Percentiles rank a stretch among this genome's conserved stretches.
Evolutionary conservation across 2,888 invertebrate species (phyloP).

Genomic region (Argynnis bischoffii): DNA sequence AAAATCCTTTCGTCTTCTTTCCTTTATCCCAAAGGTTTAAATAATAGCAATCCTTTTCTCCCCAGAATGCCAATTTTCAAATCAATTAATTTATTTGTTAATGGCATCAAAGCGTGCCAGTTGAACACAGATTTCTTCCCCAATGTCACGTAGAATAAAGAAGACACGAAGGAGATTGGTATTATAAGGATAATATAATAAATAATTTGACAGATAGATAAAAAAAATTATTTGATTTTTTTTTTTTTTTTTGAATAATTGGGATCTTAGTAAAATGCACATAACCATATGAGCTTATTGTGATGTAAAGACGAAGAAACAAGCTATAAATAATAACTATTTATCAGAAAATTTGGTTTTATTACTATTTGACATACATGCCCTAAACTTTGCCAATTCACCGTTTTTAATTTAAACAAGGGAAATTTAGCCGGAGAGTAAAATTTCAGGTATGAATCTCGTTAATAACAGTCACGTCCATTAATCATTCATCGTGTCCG

Average conservation of each 20-base stretch:
- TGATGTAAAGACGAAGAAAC: not conserved
- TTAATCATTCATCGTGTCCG: slow-evolving; percentile 10
- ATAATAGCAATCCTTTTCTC: not conserved
- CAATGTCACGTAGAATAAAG: no score
- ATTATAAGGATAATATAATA: not conserved
- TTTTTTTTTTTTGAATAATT: no score
- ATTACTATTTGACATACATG: slow-evolving; percentile 6
- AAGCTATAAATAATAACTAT: not conserved
- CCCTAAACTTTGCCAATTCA: slow-evolving; percentile 17
- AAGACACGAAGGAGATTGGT: no score
- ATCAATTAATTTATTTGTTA: no score
- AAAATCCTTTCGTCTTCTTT: no score
- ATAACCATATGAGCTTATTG: not conserved
- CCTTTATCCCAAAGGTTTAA: not conserved
- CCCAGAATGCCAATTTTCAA: no score
- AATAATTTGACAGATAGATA: not conserved
- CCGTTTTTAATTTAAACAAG: slow-evolving; percentile 21
- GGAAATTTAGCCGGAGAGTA: slow-evolving; percentile 13
- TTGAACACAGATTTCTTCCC: no score
- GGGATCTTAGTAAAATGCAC: not conserved
- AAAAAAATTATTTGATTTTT: no score
- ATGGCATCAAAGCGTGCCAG: no score
- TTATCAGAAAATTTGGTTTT: not conserved
- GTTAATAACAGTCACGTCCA: slow-evolving; percentile 14
- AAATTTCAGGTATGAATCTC: slow-evolving; percentile 16